These are phyloP conservation scores for Uloborus diversus DNA, from an alignment of 1,140 invertebrate genomes.

Conservation along the genomic window DNA sequence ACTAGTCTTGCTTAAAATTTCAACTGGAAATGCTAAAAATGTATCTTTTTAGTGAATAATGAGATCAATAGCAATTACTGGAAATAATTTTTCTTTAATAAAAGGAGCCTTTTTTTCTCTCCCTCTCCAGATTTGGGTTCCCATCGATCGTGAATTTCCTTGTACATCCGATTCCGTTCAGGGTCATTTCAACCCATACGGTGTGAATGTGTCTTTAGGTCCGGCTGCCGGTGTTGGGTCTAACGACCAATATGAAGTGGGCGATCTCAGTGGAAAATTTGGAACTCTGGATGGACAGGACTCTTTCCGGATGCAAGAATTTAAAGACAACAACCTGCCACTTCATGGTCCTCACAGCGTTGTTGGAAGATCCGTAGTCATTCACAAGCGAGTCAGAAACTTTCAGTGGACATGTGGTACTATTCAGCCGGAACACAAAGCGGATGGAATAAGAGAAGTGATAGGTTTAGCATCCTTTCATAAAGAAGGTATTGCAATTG, in stretches of 20 bases:
- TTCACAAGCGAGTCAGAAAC: conserved; percentile 74
- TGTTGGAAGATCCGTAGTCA: conserved; percentile 85
- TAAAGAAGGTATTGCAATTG: conserved; percentile 80
- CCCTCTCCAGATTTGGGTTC: conserved; percentile 75
- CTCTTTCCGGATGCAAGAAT: conserved; percentile 70
- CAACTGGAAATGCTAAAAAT: too few relatives aligned
- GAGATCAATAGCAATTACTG: too few relatives aligned
- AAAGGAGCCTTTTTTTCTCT: too few relatives aligned
- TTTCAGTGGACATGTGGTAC: conserved; percentile 80
- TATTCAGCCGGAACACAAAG: conserved; percentile 84
- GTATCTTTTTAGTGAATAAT: too few relatives aligned
- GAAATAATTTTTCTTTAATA: too few relatives aligned
- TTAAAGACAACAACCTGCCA: conserved; percentile 85
- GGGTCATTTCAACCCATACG: conserved; percentile 83
- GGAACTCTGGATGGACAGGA: conserved; percentile 69
- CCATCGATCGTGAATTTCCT: conserved; percentile 83
- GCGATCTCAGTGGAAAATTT: conserved; percentile 87
- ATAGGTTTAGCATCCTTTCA: conserved; percentile 91
- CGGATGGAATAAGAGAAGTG: conserved; percentile 83
- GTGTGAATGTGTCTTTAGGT: conserved; percentile 71
- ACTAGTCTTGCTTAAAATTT: too few relatives aligned
- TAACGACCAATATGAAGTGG: conserved; percentile 86
- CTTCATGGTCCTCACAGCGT: conserved; percentile 85
- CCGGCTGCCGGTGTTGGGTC: conserved; percentile 74
- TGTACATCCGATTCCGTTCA: conserved; percentile 84